Evolutionary conservation across 2,113 vertebrate species (phyloP), one percentile per base, ranked within the genome.

Genomic region (Rhinogobius similis): DNA sequence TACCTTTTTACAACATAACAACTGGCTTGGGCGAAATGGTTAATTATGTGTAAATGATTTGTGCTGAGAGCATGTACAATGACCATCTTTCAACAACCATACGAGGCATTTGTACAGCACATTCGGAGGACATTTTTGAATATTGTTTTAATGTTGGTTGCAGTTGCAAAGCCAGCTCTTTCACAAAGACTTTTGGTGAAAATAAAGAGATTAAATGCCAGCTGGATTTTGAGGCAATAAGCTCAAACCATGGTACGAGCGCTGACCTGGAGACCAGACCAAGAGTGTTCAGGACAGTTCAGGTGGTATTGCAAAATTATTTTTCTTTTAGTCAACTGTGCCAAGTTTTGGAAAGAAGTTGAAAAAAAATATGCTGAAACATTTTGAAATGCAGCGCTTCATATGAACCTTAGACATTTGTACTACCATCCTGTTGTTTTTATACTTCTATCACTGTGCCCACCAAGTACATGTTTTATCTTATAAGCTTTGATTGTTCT

Each of bases 401-500:
- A 10, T 23, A 10, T 58, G 20, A 73, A 64, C 67, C 38, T 52
- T 61, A 68, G 43, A 79, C 44, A 55, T 44, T 38, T 0, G 72
- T 36, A 27, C 29, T 55, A 56, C 56, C 68, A 27, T 24, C 38
- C 14, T 78, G 16, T 68, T 78, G 67, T 83, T 65, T 80, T 72
- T 62, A 58, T 86, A 67, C 48, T 59, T 23, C 41, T 43, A 27
- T 82, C 39, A 70, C 66, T 32, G 12, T 55, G 16, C 68, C 36
- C 58, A 27, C 68, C 72, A 68, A 72, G 76, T 64, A 75, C 39
- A 32, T 68, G 55, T 46, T 53, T 61, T 38, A 23, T 48, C 77
- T 81, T 74, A 68, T 70, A 79, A 84, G 78, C 85, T 89, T 74
- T 21, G 67, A 82, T 83, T 87, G 89, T 90, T 89, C 86, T 82